Evolutionary conservation across 2,888 invertebrate species (phyloP), one percentile per base, ranked within the genome.

Genomic region (Petrolisthes cinctipes): DNA sequence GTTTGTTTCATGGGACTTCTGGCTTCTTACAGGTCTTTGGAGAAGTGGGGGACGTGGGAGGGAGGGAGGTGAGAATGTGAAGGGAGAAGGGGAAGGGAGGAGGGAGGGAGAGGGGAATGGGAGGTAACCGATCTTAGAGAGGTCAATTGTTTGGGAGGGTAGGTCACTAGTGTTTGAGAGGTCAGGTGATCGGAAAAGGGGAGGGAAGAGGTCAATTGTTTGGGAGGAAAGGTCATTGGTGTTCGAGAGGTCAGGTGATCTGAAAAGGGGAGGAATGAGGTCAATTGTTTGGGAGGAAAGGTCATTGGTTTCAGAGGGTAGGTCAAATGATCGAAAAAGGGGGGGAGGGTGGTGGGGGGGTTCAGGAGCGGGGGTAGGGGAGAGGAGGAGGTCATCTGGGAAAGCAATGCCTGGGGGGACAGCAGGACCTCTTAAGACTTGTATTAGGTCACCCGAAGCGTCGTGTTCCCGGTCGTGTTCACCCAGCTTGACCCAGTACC

Each of bases 401-500:
- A 57, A n/a, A 20, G 71, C 80, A 7, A 87, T 73, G 23, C 79
- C 78, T 17, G 61, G 9, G 5, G 83, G 87, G 14, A 80, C 9
- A n/a, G n/a, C n/a, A 7, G 81, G 75, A 5, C 87, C 87, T 11
- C 57, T 56, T 0, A 87, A 14, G 4, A 76, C 76, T 61, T 54
- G 73, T 0, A 57, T 51, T 0, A 61, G 14, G 5, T 80, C 73
- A 0, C 4, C 9, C 3, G 84, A 83, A 11, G 83, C 6, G 23
- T 81, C 53, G 53, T 80, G 37, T 1, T 75, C 57, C 37, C 73
- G 57, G 81, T 83, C 81, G 56, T 88, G 84, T 76, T 88, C 75
- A 6, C 87, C 87, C 5, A 88, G 76, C 51, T 53, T 88, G 53
- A 81, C 87, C 83, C 79, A 81, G 68, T 79, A 66, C 4, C 71